phyloP scores from a whole-genome alignment of 2,797 vertebrate species.

The Notamacropus eugenii region DNA sequence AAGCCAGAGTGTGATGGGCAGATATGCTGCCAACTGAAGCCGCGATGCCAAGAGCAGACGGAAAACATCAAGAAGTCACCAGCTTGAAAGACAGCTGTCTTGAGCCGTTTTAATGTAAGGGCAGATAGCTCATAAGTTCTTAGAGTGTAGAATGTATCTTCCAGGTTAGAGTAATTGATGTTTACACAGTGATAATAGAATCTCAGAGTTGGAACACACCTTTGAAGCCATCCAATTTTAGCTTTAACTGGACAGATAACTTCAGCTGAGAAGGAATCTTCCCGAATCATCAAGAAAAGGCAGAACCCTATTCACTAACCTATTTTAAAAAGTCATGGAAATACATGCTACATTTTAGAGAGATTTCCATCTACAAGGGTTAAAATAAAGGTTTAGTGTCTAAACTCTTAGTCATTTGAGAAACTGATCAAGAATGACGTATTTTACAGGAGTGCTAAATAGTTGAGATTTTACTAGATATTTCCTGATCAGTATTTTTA shows the following conservation, averaged over 20 bases:
- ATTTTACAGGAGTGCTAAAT: neutral
- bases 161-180: neutral
- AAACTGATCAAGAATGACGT: conserved; percentile 5
- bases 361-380: conserved; percentile 17
- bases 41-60: neutral
- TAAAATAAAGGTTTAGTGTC: conserved; percentile 18
- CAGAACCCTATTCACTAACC: neutral
- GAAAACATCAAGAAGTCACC: neutral
- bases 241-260: neutral
- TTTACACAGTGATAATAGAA: neutral
- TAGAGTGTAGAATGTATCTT: neutral
- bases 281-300: neutral
- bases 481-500: neutral
- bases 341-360: neutral
- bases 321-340: neutral
- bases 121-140: neutral
- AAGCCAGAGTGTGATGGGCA: neutral
- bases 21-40: neutral
- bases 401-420: conserved; percentile 32
- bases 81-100: neutral
- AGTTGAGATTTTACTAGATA: conserved; percentile 27
- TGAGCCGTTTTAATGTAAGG: neutral
- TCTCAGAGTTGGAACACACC: neutral
- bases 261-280: neutral
- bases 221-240: neutral